Conservation (phyloP, 2,797 vertebrate species). For the Notoglanidium macrostoma region DNA sequence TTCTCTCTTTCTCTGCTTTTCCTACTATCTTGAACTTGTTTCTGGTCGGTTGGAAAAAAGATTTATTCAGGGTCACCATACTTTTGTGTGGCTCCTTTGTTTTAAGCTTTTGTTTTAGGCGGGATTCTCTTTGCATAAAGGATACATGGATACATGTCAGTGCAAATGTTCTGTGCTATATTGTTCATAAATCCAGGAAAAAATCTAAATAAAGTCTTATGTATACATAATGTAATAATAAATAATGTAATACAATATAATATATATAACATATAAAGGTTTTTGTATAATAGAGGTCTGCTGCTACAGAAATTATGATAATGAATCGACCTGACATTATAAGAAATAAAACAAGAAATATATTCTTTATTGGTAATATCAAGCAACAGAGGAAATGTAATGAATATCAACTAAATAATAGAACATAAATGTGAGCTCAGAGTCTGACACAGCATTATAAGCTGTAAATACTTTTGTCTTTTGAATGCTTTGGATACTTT, state of each 20-base stretch:
- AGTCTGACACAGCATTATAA: slow-evolving; percentile 14
- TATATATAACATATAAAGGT: not conserved
- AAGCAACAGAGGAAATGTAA: not conserved
- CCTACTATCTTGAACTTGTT: not conserved
- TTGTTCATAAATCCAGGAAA: not conserved
- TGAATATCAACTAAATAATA: slow-evolving; percentile 26
- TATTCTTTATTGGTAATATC: no score
- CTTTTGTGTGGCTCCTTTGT: no score
- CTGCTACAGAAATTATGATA: not conserved
- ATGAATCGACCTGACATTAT: not conserved
- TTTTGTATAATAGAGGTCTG: not conserved
- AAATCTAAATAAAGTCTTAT: no score
- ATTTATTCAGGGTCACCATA: not conserved
- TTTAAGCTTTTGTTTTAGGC: not conserved
- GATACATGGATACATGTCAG: not conserved
- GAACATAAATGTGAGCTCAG: not conserved
- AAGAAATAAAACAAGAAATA: slow-evolving; percentile 5
- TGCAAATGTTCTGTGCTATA: not conserved
- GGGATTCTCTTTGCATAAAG: not conserved
- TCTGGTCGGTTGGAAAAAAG: not conserved
- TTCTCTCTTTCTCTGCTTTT: not conserved
- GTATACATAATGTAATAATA: no score
- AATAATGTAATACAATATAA: no score
- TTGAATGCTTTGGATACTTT: slow-evolving; percentile 13
- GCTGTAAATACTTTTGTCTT: not conserved